Conservation (phyloP, 1,140 invertebrate genomes). For the Formica selysi region DNA sequence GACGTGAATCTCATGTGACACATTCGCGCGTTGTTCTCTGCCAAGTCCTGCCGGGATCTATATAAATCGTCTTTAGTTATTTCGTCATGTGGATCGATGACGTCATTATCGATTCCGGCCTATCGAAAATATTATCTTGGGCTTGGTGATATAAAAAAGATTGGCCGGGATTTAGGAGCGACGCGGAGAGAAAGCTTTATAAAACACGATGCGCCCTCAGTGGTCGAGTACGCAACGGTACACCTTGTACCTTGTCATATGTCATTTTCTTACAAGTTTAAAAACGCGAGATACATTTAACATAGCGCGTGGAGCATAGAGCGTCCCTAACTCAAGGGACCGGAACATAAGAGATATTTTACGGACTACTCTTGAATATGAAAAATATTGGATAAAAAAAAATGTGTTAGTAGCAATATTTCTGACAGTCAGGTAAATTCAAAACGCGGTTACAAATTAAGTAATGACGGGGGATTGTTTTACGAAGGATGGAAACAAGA, state of each 20-base stretch:
- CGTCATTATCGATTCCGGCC: conserved; percentile 16
- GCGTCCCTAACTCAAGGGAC: conserved; percentile 14
- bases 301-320: not conserved
- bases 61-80: conserved; percentile 60
- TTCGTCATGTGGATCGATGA: conserved; percentile 18
- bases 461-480: not conserved
- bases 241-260: not conserved
- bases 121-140: conserved; percentile 22
- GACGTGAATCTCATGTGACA: conserved; percentile 58
- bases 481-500: not conserved
- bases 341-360: conserved; percentile 6
- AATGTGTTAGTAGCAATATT: not conserved
- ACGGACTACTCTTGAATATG: not conserved
- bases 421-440: not conserved
- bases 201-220: conserved; percentile 7
- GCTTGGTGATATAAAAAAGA: conserved; percentile 6
- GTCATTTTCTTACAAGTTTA: conserved; percentile 45
- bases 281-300: conserved; percentile 45
- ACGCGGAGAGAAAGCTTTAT: conserved; percentile 17
- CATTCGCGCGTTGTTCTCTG: conserved; percentile 25
- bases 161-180: not conserved
- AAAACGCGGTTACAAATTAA: not conserved
- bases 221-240: not conserved
- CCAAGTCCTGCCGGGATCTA: conserved; percentile 57
- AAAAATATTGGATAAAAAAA: not conserved